phyloP scores from a whole-genome alignment of 2,888 invertebrate genomes.

The Theretra japonica region DNA sequence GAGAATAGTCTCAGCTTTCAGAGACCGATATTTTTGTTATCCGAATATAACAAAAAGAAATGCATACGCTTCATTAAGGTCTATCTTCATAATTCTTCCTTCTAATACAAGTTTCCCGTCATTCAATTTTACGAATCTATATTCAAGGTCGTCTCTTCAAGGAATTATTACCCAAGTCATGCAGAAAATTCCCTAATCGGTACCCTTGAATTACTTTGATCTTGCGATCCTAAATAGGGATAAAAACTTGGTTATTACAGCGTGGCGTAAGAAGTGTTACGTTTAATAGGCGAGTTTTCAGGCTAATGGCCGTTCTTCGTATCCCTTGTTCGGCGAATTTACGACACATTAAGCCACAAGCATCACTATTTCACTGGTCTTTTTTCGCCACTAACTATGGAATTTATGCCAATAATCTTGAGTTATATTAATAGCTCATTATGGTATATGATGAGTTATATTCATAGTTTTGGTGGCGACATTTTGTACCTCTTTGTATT shows the following conservation, averaged over 20 bases:
- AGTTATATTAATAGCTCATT: background rate
- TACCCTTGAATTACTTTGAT: slow-evolving; percentile 10
- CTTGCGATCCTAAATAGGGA: slow-evolving; percentile 27
- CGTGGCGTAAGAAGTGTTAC: slow-evolving; percentile 42
- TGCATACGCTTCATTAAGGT: too few species aligned
- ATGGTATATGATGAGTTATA: too few species aligned
- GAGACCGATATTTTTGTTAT: too few species aligned
- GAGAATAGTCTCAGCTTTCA: too few species aligned
- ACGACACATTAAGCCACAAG: slow-evolving; percentile 67
- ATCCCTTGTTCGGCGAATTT: slow-evolving; percentile 65
- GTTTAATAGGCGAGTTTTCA: slow-evolving; percentile 53
- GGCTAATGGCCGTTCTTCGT: slow-evolving; percentile 56
- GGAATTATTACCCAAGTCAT: background rate
- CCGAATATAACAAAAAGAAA: too few species aligned
- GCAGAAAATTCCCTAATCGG: background rate
- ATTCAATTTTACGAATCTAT: too few species aligned
- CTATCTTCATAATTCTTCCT: too few species aligned
- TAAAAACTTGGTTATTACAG: slow-evolving; percentile 25
- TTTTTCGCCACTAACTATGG: background rate
- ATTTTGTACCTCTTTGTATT: too few species aligned
- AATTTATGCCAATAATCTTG: background rate
- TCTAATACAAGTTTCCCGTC: too few species aligned
- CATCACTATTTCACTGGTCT: slow-evolving; percentile 35
- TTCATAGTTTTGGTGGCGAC: too few species aligned
- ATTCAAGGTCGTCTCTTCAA: background rate